These are phyloP conservation scores for Ericerus pela DNA, from an alignment of 1,140 invertebrate genomes.

Conservation along the genomic window DNA sequence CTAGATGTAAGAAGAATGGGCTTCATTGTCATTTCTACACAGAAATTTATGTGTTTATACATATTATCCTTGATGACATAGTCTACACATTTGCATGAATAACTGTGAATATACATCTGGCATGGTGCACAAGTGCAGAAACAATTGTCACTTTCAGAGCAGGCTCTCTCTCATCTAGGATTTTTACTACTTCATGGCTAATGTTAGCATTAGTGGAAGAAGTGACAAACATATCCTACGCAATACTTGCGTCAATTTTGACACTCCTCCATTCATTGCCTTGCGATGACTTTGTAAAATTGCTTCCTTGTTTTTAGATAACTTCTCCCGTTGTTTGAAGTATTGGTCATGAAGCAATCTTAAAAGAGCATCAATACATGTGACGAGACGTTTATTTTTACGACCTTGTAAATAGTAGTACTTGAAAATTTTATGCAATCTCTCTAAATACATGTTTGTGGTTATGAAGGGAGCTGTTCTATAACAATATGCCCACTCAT, in stretches of 20 bases:
- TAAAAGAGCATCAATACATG: constrained; percentile 1
- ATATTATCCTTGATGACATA: constrained; percentile 4
- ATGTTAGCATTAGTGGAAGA: too few species aligned
- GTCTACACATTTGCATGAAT: constrained; percentile 4
- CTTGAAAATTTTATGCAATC: background rate
- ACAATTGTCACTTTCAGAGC: too few species aligned
- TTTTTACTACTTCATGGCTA: too few species aligned
- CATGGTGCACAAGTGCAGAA: background rate
- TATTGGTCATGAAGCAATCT: background rate
- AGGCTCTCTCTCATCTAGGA: too few species aligned
- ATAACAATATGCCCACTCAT: background rate
- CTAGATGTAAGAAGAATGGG: background rate
- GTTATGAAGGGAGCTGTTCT: background rate
- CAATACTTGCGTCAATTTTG: too few species aligned
- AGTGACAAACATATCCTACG: too few species aligned
- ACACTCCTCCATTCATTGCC: too few species aligned
- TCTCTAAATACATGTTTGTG: constrained; percentile 7
- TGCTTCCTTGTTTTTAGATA: too few species aligned
- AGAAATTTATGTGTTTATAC: constrained; percentile 1
- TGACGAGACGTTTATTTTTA: constrained; percentile 3
- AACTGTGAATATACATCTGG: background rate
- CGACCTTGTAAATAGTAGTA: constrained; percentile 1
- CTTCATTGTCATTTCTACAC: background rate
- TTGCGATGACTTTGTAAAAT: too few species aligned
- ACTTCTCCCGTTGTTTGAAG: too few species aligned